Conservation (phyloP, 2,888 invertebrate genomes). For the Marasmarcha lunaedactyla region DNA sequence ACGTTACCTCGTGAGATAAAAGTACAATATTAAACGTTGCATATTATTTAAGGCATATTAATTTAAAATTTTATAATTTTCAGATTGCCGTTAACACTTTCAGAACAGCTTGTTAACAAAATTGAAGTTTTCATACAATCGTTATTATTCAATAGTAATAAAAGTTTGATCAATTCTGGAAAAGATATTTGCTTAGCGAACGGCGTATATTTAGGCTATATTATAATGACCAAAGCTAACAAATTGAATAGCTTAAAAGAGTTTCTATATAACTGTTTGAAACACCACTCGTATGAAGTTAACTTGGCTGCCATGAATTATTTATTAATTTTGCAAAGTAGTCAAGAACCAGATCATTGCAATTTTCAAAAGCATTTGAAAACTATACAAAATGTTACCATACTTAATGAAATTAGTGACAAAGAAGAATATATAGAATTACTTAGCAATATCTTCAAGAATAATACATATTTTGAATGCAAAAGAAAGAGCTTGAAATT, state of each 20-base stretch:
- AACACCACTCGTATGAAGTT: conserved; percentile 29
- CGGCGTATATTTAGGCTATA: conserved; percentile 22
- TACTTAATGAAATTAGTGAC: conserved; percentile 18
- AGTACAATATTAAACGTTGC: no score
- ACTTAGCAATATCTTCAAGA: conserved; percentile 26
- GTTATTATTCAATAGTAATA: conserved; percentile 21
- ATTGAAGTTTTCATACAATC: conserved; percentile 20
- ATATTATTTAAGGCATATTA: no score
- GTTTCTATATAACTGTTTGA: conserved; percentile 19
- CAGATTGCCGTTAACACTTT: conserved; percentile 30
- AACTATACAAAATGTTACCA: conserved; percentile 11
- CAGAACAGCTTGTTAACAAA: conserved; percentile 14
- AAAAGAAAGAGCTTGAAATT: conserved; percentile 38
- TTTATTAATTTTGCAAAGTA: conserved; percentile 23
- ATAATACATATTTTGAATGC: conserved; percentile 34
- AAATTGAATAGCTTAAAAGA: conserved; percentile 10
- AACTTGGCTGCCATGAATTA: conserved; percentile 25
- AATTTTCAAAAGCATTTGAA: not conserved
- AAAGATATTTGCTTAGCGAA: conserved; percentile 33
- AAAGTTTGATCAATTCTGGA: conserved; percentile 21
- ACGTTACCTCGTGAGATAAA: no score
- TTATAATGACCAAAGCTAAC: conserved; percentile 18
- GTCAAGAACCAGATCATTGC: conserved; percentile 25
- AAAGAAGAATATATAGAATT: conserved; percentile 20
- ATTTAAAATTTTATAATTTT: conserved; percentile 19